phyloP scores from a whole-genome alignment of 2,888 invertebrate species.

The Entomobrya multifasciata region DNA sequence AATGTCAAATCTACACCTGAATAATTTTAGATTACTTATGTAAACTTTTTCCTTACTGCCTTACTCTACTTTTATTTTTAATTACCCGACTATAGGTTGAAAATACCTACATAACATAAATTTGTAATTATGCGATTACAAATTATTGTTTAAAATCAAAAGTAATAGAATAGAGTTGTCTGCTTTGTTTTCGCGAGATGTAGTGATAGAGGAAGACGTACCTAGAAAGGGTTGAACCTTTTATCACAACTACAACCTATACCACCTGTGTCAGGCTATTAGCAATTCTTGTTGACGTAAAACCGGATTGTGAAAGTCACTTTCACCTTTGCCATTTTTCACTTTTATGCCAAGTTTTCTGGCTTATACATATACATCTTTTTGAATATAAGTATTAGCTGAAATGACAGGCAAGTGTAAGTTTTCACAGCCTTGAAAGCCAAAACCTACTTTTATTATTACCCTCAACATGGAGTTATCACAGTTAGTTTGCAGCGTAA shows the following conservation, averaged over 20 bases:
- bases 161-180: no score
- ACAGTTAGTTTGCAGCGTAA: not conserved
- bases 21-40: no score
- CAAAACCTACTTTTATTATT: not conserved
- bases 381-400: no score
- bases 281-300: slow-evolving; percentile 25
- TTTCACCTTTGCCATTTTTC: slow-evolving; percentile 31
- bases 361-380: not conserved
- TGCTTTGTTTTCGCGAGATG: not conserved
- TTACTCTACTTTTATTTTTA: no score
- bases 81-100: no score
- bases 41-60: no score
- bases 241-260: not conserved
- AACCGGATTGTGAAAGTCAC: slow-evolving; percentile 7
- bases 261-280: not conserved
- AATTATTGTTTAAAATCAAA: no score
- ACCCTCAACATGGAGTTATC: not conserved
- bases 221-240: no score
- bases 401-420: not conserved
- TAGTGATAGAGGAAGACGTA: no score
- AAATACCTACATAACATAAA: no score
- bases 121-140: no score
- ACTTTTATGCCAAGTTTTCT: slow-evolving; percentile 4
- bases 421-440: not conserved
- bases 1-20: no score